Base-by-base conservation (phyloP, 1,140 invertebrate genomes). In the Caenorhabditis brenneri region DNA sequence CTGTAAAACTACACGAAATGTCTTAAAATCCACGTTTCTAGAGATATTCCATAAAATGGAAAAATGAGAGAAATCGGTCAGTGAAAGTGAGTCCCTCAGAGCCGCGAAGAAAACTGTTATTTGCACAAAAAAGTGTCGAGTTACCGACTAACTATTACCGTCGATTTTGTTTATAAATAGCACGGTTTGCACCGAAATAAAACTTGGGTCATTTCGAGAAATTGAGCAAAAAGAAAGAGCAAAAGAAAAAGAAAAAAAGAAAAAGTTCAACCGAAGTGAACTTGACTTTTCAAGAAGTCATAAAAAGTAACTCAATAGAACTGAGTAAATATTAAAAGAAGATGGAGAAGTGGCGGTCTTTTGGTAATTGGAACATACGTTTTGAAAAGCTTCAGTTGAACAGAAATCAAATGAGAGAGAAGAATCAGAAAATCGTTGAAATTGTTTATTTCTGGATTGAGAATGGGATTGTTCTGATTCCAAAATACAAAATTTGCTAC, bases 111-210 rank as follows among this genome's bases (percentile, higher is more conserved):
- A 74, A 74, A 42, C 36, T 42, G 24, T 33, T 74, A 74, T 74
- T 74, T 74, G 36, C 36, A 24, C 65, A 74, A 74, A 39, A 65
- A 74, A 74, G 65, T 74, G 65, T 74, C 65, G 65, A 74, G 36
- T 74, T 74, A 42, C 65, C 65, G 46, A 58, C 53, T 27, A 27
- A 74, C 65, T 74, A 74, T 74, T 74, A 74, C 22, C 65, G 65
- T 39, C 29, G n/a, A 74, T 42, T 42, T 74, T 74, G 36, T 42
- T 42, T 74, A 74, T 74, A 74, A 74, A 74, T 74, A 74, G 65
- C 65, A 16, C 22, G 19, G 33, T 74, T 74, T 15, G 29, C n/a
- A 74, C 33, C 33, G 33, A 74, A 39, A 42, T 29, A 27, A n/a
- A 9, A 29, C 36, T 36, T 36, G 19, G 36, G 65, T 74, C 65